Base-by-base conservation (phyloP, 2,113 vertebrate genomes). In the Hippocampus barbouri region DNA sequence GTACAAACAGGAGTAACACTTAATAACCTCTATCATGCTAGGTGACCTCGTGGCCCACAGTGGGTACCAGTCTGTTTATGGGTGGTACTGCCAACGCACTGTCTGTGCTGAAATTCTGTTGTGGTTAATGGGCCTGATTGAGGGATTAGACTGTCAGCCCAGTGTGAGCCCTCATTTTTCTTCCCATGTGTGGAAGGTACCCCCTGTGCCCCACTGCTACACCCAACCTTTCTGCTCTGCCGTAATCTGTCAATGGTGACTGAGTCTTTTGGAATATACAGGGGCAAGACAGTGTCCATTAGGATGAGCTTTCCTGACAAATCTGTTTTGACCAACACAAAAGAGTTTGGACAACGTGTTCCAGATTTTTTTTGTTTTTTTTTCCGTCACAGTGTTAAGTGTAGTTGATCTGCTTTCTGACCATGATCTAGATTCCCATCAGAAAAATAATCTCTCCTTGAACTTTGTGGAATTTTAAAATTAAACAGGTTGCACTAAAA, bases 101-200 rank as follows among this genome's bases (percentile, higher is more conserved):
- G 91, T 90, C 89, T 83, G 67, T 74, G 87, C 83, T 85, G 88
- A 92, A 91, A 91, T 90, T 92, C 92, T 83, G 69, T 91, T 91
- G 90, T 71, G 85, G 87, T 89, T 93, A 93, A 95, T 68, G 76
- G 92, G 91, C 88, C 74, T 88, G 91, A 90, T 86, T 96, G 95
- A 98, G 92, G 92, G 92, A 97, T 97, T 96, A 89, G 85, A 89
- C 94, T 97, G 96, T 96, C 96, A 95, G 71, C 68, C 64, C 61
- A 15, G 88, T 79, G 45, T 80, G 92, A 95, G 93, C 89, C 86
- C 93, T 97, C 96, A 96, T 98, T 96, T 97, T 95, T 97, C 95
- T 98, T 93, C 72, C 80, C 72, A 86, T 88, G 89, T 70, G 34
- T 75, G 79, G 49, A n/a, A 93, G 83, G 83, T 86, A 88, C 85